Conservation (phyloP, 2,888 invertebrate species). For the Hylaea fasciaria region DNA sequence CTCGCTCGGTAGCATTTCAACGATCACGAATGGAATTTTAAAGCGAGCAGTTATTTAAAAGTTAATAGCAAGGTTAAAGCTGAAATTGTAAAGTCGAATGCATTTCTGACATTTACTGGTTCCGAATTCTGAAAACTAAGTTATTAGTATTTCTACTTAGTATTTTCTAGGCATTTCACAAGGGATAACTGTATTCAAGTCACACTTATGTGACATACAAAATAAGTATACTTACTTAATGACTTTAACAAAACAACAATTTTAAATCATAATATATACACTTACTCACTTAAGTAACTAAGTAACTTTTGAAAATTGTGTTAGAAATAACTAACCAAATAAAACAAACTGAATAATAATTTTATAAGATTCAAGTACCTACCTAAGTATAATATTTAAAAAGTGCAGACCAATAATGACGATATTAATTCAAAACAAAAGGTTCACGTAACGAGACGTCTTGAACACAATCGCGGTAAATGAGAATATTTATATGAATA, state of each 20-base stretch:
- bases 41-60: slow-evolving; percentile 33
- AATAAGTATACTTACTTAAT: too few relatives aligned
- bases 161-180: too few relatives aligned
- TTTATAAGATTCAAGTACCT: too few relatives aligned
- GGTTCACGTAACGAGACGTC: slow-evolving; percentile 25
- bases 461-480: slow-evolving; percentile 20
- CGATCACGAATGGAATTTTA: slow-evolving; percentile 45
- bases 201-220: too few relatives aligned
- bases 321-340: too few relatives aligned
- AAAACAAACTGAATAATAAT: too few relatives aligned
- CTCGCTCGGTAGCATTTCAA: slow-evolving; percentile 45
- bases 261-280: too few relatives aligned
- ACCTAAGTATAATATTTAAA: not conserved
- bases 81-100: slow-evolving; percentile 25
- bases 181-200: too few relatives aligned
- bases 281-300: too few relatives aligned
- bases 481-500: slow-evolving; percentile 31
- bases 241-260: too few relatives aligned
- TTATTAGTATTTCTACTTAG: not conserved
- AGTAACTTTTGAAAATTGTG: too few relatives aligned
- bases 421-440: slow-evolving; percentile 18
- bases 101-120: slow-evolving; percentile 27
- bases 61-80: slow-evolving; percentile 34
- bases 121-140: slow-evolving; percentile 19
- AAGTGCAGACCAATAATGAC: not conserved